Evolutionary conservation across 2,888 invertebrate species (phyloP).

Genomic region (Nephrotoma flavescens): DNA sequence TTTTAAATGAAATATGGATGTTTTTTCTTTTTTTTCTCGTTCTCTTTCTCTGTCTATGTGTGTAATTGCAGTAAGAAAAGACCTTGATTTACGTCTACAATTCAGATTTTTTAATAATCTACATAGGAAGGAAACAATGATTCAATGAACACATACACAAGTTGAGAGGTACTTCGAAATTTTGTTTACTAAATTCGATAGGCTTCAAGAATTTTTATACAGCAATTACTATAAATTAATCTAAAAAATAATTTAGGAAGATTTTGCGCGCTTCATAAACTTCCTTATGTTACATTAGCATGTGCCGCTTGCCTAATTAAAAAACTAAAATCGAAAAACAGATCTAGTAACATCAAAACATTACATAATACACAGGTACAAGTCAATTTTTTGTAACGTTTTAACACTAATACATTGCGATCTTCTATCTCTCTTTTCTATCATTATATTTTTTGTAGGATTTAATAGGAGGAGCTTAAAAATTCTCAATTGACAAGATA

Average conservation of each 20-base stretch:
- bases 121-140: conserved; percentile 75
- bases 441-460: neutral
- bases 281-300: neutral
- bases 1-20: neutral
- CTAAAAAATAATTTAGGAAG: neutral
- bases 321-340: neutral
- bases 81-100: conserved; percentile 87
- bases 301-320: neutral
- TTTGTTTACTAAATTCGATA: neutral
- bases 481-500: neutral
- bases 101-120: conserved; percentile 90
- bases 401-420: neutral
- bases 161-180: conserved; percentile 8
- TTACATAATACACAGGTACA: neutral
- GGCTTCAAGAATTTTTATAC: neutral
- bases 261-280: neutral
- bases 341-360: neutral
- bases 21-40: neutral
- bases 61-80: conserved; percentile 78
- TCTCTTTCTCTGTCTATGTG: neutral
- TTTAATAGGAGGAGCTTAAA: neutral
- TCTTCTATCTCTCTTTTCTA: neutral
- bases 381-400: neutral
- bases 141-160: conserved; percentile 43
- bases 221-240: neutral